Evolutionary conservation across 2,888 invertebrate genomes (phyloP).

Genomic region (Drosophila longiperda): DNA sequence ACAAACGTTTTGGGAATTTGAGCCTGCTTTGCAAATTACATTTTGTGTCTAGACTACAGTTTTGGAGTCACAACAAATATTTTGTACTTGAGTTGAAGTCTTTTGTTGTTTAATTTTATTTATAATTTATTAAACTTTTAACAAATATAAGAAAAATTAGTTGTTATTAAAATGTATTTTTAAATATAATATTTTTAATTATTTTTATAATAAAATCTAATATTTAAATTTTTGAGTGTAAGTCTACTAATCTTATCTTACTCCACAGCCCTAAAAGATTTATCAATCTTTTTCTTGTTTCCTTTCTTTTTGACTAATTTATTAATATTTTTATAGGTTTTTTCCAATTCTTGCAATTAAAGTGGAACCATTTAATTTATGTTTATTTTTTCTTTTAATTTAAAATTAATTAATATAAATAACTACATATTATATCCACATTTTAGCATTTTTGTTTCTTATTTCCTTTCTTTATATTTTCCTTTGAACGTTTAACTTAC

Average conservation of each 20-base stretch:
- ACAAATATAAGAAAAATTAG: background rate
- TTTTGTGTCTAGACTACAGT: background rate
- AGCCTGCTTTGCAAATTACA: background rate
- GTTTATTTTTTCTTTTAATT: no score
- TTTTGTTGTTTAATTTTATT: background rate
- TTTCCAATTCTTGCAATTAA: slow-evolving; percentile 1
- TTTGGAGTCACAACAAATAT: background rate
- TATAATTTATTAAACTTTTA: background rate
- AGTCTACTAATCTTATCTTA: background rate
- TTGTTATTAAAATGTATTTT: background rate
- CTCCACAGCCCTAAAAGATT: background rate
- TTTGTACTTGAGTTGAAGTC: background rate
- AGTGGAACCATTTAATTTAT: background rate
- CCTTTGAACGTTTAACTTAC: background rate
- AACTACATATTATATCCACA: no score
- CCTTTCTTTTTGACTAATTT: background rate
- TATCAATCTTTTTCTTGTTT: background rate
- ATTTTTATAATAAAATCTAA: background rate
- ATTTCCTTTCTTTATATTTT: background rate
- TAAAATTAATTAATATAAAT: no score
- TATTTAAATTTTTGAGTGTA: rapidly evolving
- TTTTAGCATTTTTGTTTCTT: no score
- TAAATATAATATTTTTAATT: background rate
- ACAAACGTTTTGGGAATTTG: background rate
- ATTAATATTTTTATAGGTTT: background rate